Base-by-base conservation (phyloP, 2,888 invertebrate species). In the Ctenicera cuprea region DNA sequence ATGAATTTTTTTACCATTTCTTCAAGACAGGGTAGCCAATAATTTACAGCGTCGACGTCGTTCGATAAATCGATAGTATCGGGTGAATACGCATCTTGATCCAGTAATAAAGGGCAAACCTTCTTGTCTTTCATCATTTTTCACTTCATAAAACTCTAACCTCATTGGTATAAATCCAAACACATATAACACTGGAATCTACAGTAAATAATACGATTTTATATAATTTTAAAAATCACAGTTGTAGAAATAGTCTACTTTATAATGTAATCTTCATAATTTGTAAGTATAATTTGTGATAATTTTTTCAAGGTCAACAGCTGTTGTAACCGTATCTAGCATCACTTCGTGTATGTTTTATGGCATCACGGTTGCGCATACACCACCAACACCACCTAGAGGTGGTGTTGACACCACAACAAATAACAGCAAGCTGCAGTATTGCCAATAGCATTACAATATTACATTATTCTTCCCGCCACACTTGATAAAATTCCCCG, bases 21-120 rank as follows among this genome's bases (percentile, higher is more conserved):
- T 85, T 95, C 94, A 85, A 98, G 95, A 86, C 97, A 97, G 76
- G 93, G 91, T 57, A 98, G 90, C 98, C 98, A 99, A 87, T 98
- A 98, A 79, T 90, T 92, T 85, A 95, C 91, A 12, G 97, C 98
- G 84, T 95, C 94, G 78, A 90, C 89, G 86, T 98, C 97, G 81
- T 91, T 91, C 74, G 94, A 92, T 71, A 99, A 90, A 88, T 98
- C 97, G 78, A 97, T 93, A 33, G 97, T 96, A 86, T 99, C 98
- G 0, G 98, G 97, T 85, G 92, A 91, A 88, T 98, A 98, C 83
- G 91, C 90, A 79, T 90, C 89, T 66, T 94, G 93, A 87, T 96
- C 92, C 79, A 90, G 90, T 74, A 98, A 88, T 79, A 98, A 88
- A 7, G 94, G 94, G 84, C 95, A 95, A 65, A 94, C 89, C 63